Evolutionary conservation across 2,888 invertebrate genomes (phyloP).

Genomic region (Leptothorax acervorum): DNA sequence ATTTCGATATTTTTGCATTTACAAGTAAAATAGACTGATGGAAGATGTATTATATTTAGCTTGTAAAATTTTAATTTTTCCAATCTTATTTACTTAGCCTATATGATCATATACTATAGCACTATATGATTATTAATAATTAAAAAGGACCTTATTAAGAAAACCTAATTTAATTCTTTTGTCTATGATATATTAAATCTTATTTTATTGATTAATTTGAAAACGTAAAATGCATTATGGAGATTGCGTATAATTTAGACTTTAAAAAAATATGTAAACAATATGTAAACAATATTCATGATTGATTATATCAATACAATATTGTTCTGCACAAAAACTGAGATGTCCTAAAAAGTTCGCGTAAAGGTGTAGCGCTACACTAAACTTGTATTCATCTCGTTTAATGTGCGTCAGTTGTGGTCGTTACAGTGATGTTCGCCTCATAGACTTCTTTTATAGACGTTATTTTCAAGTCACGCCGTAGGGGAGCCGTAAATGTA

Average conservation of each 20-base stretch:
- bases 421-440: constrained; percentile 54
- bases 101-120: too few relatives aligned
- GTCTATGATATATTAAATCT: background rate
- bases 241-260: background rate
- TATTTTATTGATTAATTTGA: background rate
- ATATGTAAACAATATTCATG: background rate
- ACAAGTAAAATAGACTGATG: background rate
- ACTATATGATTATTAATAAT: background rate
- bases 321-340: background rate
- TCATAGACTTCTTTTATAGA: constrained; percentile 72
- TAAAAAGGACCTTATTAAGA: background rate
- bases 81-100: background rate
- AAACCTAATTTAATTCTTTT: constrained; percentile 1
- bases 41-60: background rate
- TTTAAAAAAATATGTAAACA: background rate
- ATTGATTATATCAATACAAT: background rate
- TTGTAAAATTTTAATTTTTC: background rate
- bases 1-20: background rate
- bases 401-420: constrained; percentile 15
- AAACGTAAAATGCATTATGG: background rate
- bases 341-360: background rate
- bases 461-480: constrained; percentile 55
- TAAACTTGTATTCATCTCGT: constrained; percentile 39
- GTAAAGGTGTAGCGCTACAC: constrained; percentile 1
- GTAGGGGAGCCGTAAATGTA: constrained; percentile 23